Conservation (phyloP, 1,140 invertebrate genomes). For the Cydia fagiglandana region DNA sequence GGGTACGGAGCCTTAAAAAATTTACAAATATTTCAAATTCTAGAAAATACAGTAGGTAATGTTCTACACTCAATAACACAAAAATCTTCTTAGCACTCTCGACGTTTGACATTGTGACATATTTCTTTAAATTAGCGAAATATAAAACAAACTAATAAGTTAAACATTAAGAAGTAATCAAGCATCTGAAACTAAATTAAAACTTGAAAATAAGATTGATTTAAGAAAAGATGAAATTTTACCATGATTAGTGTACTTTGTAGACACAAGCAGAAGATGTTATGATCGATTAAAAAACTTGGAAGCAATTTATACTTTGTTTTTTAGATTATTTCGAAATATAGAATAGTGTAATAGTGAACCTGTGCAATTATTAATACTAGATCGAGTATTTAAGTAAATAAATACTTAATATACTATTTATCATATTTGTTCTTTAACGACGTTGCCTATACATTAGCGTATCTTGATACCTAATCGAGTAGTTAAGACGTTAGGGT, state of each 20-base stretch:
- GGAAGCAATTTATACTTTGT: neutral
- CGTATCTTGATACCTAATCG: too few species aligned
- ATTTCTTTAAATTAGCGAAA: neutral
- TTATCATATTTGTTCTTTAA: neutral
- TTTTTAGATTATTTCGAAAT: conserved; percentile 14
- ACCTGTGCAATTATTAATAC: neutral
- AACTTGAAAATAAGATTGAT: neutral
- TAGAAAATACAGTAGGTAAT: too few species aligned
- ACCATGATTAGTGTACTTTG: conserved; percentile 4
- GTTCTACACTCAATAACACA: too few species aligned
- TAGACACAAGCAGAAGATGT: neutral
- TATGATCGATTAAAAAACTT: neutral
- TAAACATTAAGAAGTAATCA: neutral
- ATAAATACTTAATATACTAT: neutral
- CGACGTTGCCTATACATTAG: neutral
- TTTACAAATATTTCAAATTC: too few species aligned
- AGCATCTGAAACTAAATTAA: neutral
- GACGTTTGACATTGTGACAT: too few species aligned
- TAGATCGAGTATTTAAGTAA: neutral
- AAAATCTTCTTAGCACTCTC: too few species aligned
- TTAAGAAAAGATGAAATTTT: neutral
- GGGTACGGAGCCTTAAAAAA: too few species aligned
- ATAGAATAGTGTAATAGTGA: neutral
- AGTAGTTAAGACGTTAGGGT: too few species aligned
- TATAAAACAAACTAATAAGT: neutral